These are phyloP conservation scores for Clarias laeviceps DNA, from an alignment of 2,797 vertebrate genomes.

Conservation along the genomic window DNA sequence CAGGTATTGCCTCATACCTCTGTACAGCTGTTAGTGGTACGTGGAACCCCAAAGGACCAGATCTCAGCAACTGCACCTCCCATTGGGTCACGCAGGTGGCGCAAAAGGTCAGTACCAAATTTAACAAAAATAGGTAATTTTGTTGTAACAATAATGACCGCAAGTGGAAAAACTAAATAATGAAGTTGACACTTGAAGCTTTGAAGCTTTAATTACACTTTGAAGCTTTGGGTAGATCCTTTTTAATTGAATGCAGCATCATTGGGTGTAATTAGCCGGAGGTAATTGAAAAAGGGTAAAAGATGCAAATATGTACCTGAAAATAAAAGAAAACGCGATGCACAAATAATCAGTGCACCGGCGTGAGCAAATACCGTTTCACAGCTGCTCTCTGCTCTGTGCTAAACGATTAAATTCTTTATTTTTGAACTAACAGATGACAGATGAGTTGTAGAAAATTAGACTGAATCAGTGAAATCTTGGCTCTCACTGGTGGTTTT, in stretches of 20 bases:
- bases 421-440: background rate
- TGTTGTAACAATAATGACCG: background rate
- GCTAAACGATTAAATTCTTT: background rate
- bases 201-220: background rate
- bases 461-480: background rate
- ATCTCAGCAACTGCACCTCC: constrained; percentile 98
- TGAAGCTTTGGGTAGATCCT: background rate
- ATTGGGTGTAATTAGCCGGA: background rate
- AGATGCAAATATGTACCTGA: background rate
- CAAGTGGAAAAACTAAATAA: background rate
- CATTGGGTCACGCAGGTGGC: constrained; percentile 98
- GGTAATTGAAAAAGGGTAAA: background rate
- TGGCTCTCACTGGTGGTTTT: background rate
- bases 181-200: background rate
- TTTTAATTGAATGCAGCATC: background rate
- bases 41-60: constrained; percentile 92
- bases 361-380: background rate
- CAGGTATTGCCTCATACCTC: constrained; percentile 92
- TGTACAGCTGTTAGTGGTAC: constrained; percentile 83
- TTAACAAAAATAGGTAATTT: background rate
- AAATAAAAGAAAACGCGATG: background rate
- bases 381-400: background rate
- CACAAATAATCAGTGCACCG: background rate
- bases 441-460: background rate
- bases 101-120: constrained; percentile 85